A percentile compares a stretch with the other conserved stretches of the same genome.
These are phyloP conservation scores for Meles meles DNA, from an alignment of 2,113 vertebrate species.

Conservation along the genomic window DNA sequence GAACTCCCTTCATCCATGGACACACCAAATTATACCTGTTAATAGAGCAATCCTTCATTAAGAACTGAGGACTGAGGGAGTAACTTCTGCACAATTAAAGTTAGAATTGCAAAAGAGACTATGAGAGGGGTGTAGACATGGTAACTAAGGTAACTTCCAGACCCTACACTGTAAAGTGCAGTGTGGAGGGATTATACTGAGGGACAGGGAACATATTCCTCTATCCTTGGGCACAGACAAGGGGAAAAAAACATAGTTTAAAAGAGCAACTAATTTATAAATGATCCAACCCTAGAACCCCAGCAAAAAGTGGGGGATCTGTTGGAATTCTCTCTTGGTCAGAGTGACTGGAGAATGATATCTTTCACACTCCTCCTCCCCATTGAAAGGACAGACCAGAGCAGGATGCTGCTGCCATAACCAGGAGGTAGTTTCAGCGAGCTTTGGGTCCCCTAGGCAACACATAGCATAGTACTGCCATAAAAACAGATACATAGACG, in stretches of 20 bases:
- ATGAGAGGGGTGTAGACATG: neutral
- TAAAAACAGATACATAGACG: no score
- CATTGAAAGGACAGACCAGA: no score
- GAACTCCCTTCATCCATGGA: neutral
- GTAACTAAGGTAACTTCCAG: neutral
- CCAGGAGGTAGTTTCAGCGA: no score
- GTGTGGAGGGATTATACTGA: neutral
- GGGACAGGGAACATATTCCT: neutral
- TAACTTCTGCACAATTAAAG: neutral
- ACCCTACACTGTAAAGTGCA: neutral
- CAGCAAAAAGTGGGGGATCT: neutral
- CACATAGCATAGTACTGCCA: no score
- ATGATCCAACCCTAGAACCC: neutral
- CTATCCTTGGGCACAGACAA: neutral
- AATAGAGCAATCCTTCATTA: neutral
- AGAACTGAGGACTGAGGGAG: neutral
- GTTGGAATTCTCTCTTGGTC: neutral
- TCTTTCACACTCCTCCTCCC: no score
- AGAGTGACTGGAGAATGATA: no score
- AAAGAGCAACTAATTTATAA: neutral
- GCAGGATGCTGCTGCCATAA: no score
- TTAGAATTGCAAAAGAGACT: neutral
- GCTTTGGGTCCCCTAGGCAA: no score
- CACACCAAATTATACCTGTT: neutral
- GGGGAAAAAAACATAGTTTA: neutral